A percentile compares a stretch with the other conserved stretches of the same genome.
phyloP scores from a whole-genome alignment of 2,888 invertebrate species.

The Cerastoderma edule region DNA sequence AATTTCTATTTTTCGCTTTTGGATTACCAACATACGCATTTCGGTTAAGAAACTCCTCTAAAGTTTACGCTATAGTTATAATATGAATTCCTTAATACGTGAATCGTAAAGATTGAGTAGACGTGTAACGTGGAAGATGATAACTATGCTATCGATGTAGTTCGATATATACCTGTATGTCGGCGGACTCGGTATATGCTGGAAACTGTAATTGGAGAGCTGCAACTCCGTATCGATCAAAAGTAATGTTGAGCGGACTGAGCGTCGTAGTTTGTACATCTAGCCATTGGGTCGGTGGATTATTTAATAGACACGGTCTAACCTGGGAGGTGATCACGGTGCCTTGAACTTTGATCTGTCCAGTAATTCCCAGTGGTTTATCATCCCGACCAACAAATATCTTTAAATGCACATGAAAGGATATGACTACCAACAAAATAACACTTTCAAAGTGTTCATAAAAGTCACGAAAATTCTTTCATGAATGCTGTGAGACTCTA shows the following conservation, averaged over 20 bases:
- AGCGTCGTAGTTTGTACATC: conserved; percentile 8
- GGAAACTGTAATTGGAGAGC: not conserved
- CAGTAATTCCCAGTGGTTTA: not conserved
- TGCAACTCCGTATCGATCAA: not conserved
- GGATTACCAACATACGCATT: no score
- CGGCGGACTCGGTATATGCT: not conserved
- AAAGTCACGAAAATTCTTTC: not conserved
- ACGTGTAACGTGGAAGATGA: no score
- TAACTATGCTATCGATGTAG: no score
- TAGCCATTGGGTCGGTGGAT: conserved; percentile 14
- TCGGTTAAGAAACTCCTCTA: no score
- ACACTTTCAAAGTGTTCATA: not conserved
- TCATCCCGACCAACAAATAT: not conserved
- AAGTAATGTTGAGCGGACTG: not conserved
- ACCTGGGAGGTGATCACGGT: not conserved
- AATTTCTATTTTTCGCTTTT: no score
- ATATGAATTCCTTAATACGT: no score
- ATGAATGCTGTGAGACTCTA: not conserved
- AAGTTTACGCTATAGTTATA: no score
- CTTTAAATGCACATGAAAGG: not conserved
- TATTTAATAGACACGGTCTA: conserved; percentile 10
- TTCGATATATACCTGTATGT: not conserved
- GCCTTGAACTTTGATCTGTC: not conserved
- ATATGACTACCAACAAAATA: not conserved
- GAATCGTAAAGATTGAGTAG: no score